phyloP scores from a whole-genome alignment of 2,888 invertebrate genomes.

The Griposia aprilina region DNA sequence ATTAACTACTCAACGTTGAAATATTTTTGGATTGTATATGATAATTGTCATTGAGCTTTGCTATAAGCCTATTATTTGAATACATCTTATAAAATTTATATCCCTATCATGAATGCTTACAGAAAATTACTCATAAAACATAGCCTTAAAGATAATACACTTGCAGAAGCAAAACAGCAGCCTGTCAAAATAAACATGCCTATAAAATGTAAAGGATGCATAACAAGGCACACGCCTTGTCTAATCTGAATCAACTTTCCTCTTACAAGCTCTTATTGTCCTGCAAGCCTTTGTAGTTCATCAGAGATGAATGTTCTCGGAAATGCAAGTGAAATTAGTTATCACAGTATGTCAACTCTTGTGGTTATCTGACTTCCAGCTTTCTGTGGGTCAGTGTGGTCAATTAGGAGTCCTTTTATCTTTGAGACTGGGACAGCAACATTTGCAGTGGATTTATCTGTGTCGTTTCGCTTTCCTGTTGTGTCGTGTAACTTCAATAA shows the following conservation, averaged over 20 bases:
- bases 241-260: slow-evolving; percentile 63
- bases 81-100: slow-evolving; percentile 10
- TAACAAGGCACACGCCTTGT: slow-evolving; percentile 44
- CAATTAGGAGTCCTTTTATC: slow-evolving; percentile 53
- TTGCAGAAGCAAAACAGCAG: slow-evolving; percentile 25
- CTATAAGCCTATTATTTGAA: slow-evolving; percentile 12
- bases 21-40: slow-evolving; percentile 15
- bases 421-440: slow-evolving; percentile 33
- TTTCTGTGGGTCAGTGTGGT: slow-evolving; percentile 59
- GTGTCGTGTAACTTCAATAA: not conserved
- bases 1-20: slow-evolving; percentile 19
- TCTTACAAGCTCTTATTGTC: slow-evolving; percentile 57
- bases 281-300: slow-evolving; percentile 60
- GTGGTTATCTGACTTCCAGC: slow-evolving; percentile 53
- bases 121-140: slow-evolving; percentile 27
- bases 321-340: slow-evolving; percentile 61
- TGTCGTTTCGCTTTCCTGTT: slow-evolving; percentile 34
- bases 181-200: slow-evolving; percentile 11
- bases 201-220: slow-evolving; percentile 21
- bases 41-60: slow-evolving; percentile 18
- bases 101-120: not conserved
- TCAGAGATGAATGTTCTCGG: slow-evolving; percentile 61
- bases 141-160: not conserved
- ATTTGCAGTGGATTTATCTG: slow-evolving; percentile 27
- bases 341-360: slow-evolving; percentile 65